phyloP scores from a whole-genome alignment of 2,797 vertebrate species.

The Thalassophryne amazonica region DNA sequence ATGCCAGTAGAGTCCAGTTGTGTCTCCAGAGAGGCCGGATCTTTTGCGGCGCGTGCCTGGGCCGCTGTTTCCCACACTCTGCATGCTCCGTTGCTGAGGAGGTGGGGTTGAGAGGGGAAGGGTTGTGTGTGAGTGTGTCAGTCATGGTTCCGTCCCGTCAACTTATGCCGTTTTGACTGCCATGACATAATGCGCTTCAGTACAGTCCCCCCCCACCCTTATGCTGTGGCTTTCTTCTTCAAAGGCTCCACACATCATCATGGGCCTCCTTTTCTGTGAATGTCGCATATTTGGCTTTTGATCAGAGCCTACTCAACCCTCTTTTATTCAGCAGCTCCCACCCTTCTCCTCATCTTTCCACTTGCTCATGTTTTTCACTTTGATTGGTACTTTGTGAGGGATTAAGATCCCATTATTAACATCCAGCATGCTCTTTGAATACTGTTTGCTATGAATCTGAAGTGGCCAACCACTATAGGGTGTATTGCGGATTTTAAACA shows the following conservation, averaged over 20 bases:
- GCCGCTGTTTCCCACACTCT: conserved; percentile 88
- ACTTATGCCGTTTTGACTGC: conserved; percentile 82
- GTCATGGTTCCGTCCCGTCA: conserved; percentile 74
- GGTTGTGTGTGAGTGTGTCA: conserved; percentile 29
- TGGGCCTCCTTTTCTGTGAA: conserved; percentile 72
- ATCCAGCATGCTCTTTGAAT: conserved; percentile 49
- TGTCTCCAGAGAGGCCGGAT: conserved; percentile 79
- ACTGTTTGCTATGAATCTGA: conserved; percentile 53
- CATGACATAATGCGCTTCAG: conserved; percentile 83
- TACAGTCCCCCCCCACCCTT: conserved; percentile 74
- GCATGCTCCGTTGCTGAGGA: conserved; percentile 78
- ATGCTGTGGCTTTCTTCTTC: conserved; percentile 59
- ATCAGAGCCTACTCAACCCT: conserved; percentile 40
- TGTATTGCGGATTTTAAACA: conserved; percentile 78
- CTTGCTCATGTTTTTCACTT: conserved; percentile 80
- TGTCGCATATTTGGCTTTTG: conserved; percentile 71
- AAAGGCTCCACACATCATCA: conserved; percentile 66
- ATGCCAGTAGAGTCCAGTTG: conserved; percentile 77
- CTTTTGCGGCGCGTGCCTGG: conserved; percentile 87
- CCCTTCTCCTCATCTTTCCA: conserved; percentile 42
- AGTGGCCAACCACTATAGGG: conserved; percentile 81
- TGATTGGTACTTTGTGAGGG: conserved; percentile 79
- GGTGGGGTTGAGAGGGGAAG: conserved; percentile 29
- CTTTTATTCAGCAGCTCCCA: conserved; percentile 26
- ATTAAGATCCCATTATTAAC: conserved; percentile 68